Base-by-base conservation (phyloP, 64 coral and sea anemone species). In the Astreopora myriophthalma region DNA sequence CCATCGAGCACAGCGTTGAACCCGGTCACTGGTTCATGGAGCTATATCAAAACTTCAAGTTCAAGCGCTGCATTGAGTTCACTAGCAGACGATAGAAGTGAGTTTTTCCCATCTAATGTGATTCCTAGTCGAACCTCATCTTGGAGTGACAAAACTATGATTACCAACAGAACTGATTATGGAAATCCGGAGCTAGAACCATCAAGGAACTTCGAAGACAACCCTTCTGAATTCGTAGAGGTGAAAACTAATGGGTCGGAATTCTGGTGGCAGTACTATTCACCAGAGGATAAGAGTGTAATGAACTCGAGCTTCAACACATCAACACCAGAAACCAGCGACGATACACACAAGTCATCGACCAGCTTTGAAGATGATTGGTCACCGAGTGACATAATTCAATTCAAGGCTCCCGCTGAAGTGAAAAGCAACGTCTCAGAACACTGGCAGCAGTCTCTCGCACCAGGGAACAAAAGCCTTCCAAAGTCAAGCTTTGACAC, bases 241-340 rank as follows among this genome's bases (percentile, higher is more conserved):
- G 79, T 83, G 1, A 83, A 83, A 64, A 83, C 79, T 5, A 83
- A 83, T 57, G 79, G 79, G 3, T 83, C 79, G 8, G 79, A 83
- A 64, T 83, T 83, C 30, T 83, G 79, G 79, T 83, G 79, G 79
- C 79, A 83, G 20, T 39, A 62, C 79, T 83, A 83, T 32, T 10
- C 31, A 34, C 79, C 79, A 2, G 34, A 61, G 1, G 51, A 37
- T 8, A 22, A 32, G 2, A 5, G 38, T 36, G 2, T 26, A 6
- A 37, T 19, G 19, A 83, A 63, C 34, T 64, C 79, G 2, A 63
- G 2, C 57, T 83, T 83, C 7, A 34, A 62, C 8, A 34, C 22
- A 1, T 33, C 8, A 83, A 36, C 25, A 3, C 55, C 57, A 5
- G 34, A 38, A 20, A 19, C n/a, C 33, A 38, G 31, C 5, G 34